Evolutionary conservation across 2,888 invertebrate genomes (phyloP), one percentile per base, ranked within the genome.

Genomic region (Girardia tigrina): DNA sequence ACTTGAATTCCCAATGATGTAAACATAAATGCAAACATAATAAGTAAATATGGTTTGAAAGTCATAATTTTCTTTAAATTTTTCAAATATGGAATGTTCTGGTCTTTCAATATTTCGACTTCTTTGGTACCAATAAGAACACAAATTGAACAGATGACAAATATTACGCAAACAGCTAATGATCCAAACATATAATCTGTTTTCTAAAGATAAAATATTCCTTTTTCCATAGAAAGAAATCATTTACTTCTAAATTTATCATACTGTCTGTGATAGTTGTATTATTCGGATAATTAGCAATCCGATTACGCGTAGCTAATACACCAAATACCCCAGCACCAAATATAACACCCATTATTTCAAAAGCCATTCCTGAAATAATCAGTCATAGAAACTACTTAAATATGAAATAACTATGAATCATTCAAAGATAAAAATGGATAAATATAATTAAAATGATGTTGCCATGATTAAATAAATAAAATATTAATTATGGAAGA

Each of bases 331-430:
- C 79, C 4, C 80, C 77, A 14, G 81, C 80, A 20, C 80, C 81
- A 1, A 80, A 16, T 23, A 82, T 74, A 36, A 82, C 80, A 28
- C 82, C 82, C 0, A 79, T 29, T 4, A 81, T 80, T 77, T 82
- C 82, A 36, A 80, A 80, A 0, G 79, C 79, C 81, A 82, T 82
- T 76, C 82, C 82, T 82, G 73, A 76, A 73, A n/a, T n/a, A n/a
- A n/a, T n/a, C n/a, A n/a, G n/a, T n/a, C n/a, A n/a, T n/a, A n/a
- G n/a, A n/a, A n/a, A n/a, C n/a, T n/a, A n/a, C n/a, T n/a, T n/a
- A n/a, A n/a, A n/a, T n/a, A n/a, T n/a, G n/a, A n/a, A n/a, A n/a
- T n/a, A n/a, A n/a, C n/a, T n/a, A n/a, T n/a, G n/a, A n/a, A n/a
- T n/a, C n/a, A n/a, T n/a, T n/a, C n/a, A n/a, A n/a, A n/a, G n/a